These are phyloP conservation scores for Hedya salicella DNA, from an alignment of 2,888 invertebrate genomes.

Conservation along the genomic window DNA sequence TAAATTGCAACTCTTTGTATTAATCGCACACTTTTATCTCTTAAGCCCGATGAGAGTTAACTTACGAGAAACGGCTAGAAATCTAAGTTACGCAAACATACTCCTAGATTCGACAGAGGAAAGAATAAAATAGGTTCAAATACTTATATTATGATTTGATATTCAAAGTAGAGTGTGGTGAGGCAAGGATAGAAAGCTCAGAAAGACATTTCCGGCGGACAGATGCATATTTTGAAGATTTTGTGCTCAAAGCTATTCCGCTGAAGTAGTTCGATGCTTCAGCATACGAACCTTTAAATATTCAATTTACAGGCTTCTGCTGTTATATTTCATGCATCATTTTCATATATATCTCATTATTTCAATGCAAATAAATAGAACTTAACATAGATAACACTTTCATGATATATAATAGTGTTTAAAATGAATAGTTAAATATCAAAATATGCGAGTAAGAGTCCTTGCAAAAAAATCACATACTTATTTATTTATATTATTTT, in stretches of 20 bases:
- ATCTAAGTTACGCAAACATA: constrained; percentile 14
- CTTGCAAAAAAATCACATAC: too few species aligned
- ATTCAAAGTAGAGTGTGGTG: constrained; percentile 71
- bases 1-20: constrained; percentile 61
- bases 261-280: constrained; percentile 70
- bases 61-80: constrained; percentile 52
- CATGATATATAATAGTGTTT: too few species aligned
- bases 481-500: background rate
- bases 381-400: background rate
- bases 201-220: constrained; percentile 72
- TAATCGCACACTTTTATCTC: constrained; percentile 61
- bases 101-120: constrained; percentile 12
- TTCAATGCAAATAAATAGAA: constrained; percentile 25
- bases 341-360: constrained; percentile 38
- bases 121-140: constrained; percentile 36
- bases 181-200: constrained; percentile 66
- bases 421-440: too few species aligned
- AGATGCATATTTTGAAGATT: constrained; percentile 80
- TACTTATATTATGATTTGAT: constrained; percentile 57
- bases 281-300: constrained; percentile 63
- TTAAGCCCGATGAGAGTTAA: constrained; percentile 49
- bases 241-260: constrained; percentile 65
- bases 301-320: constrained; percentile 59
- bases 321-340: constrained; percentile 32
- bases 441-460: too few species aligned